These are phyloP conservation scores for Megamerina dolium DNA, from an alignment of 2,888 invertebrate genomes.

Conservation along the genomic window DNA sequence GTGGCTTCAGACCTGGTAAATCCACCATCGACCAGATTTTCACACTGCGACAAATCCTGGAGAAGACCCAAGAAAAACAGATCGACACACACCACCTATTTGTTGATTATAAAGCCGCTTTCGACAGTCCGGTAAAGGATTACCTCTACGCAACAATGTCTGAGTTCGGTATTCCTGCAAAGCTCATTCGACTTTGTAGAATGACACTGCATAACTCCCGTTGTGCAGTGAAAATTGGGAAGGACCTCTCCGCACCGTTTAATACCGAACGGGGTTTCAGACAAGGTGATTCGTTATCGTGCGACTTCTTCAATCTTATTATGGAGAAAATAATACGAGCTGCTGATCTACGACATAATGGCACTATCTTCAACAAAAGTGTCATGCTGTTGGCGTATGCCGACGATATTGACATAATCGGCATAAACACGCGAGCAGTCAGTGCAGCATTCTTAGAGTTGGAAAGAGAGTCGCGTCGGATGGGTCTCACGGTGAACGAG, in stretches of 20 bases:
- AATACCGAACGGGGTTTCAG: conserved; percentile 11
- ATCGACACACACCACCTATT: conserved; percentile 14
- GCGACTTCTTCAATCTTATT: conserved; percentile 10
- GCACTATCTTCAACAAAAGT: too few relatives aligned
- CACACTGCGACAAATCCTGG: conserved; percentile 9
- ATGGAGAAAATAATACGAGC: conserved; percentile 2
- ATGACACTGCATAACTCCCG: conserved; percentile 1
- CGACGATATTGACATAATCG: too few relatives aligned
- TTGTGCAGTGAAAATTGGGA: conserved; percentile 7
- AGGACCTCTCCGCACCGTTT: conserved; percentile 7
- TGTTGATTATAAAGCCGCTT: conserved; percentile 18
- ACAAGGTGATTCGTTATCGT: conserved; percentile 11
- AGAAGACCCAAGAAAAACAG: conserved; percentile 5
- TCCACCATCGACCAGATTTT: conserved; percentile 6
- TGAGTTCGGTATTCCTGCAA: conserved; percentile 14
- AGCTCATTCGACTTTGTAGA: conserved; percentile 10
- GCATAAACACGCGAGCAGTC: too few relatives aligned
- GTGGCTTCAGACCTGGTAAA: conserved; percentile 7
- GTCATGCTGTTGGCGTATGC: too few relatives aligned
- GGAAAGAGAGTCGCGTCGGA: too few relatives aligned
- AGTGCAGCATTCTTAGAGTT: too few relatives aligned
- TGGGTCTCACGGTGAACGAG: too few relatives aligned
- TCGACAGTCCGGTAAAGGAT: conserved; percentile 11
- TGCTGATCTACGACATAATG: too few relatives aligned
- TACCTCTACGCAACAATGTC: conserved; percentile 14